Conservation (phyloP, 2,888 invertebrate genomes). For the Himalopsyche japonica region DNA sequence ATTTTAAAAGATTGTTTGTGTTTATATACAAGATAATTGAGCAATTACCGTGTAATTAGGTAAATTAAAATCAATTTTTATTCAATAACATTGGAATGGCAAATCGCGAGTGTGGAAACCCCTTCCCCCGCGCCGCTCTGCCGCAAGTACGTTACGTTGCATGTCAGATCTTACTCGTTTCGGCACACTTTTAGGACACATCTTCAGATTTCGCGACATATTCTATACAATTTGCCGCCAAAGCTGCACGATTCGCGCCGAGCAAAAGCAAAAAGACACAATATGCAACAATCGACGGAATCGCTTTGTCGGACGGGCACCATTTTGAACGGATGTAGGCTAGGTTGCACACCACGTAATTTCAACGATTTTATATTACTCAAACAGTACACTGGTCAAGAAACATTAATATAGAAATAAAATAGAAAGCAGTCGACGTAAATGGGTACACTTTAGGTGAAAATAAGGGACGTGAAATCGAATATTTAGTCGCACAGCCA, state of each 20-base stretch:
- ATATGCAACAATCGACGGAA: slow-evolving; percentile 8
- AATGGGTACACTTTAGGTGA: background rate
- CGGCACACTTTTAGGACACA: background rate
- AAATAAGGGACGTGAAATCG: slow-evolving; percentile 44
- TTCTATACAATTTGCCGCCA: slow-evolving; percentile 6
- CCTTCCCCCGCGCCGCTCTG: background rate
- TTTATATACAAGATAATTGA: background rate
- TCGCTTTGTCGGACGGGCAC: slow-evolving; percentile 55
- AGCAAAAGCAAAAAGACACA: slow-evolving; percentile 3
- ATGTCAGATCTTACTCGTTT: background rate
- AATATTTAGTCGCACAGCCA: slow-evolving; percentile 42
- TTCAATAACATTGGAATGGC: background rate
- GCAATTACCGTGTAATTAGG: background rate
- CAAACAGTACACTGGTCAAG: slow-evolving; percentile 9
- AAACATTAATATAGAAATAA: background rate
- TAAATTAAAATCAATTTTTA: background rate
- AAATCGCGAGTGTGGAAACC: background rate
- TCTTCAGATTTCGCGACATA: background rate
- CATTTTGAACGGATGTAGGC: slow-evolving; percentile 66
- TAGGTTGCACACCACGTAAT: slow-evolving; percentile 30
- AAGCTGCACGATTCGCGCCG: background rate
- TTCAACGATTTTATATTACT: slow-evolving; percentile 20
- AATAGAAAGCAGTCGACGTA: background rate
- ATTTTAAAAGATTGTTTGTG: background rate
- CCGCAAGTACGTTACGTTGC: background rate